A percentile compares a stretch with the other conserved stretches of the same genome.
Evolutionary conservation across 2,113 vertebrate genomes (phyloP).

Genomic region (Acanthisitta chloris): DNA sequence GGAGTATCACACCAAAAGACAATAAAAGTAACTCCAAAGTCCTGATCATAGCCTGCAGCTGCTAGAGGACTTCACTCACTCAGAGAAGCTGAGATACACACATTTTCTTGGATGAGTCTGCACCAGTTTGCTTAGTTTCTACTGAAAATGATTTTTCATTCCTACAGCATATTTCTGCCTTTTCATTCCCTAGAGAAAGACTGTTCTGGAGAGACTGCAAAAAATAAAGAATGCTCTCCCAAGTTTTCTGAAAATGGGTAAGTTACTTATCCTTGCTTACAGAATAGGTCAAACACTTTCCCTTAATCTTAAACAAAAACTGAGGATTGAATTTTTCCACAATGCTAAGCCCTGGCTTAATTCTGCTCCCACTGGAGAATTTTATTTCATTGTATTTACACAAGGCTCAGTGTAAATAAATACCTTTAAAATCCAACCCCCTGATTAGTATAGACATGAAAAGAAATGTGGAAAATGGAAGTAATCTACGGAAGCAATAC

Average conservation of each 20-base stretch:
- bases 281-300: neutral
- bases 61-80: neutral
- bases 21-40: neutral
- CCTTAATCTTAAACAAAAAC: neutral
- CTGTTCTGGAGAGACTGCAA: neutral
- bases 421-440: neutral
- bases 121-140: neutral
- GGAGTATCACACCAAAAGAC: neutral
- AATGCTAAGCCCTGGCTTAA: neutral
- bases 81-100: neutral
- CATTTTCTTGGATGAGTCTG: neutral
- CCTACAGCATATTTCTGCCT: neutral
- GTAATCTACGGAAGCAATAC: constrained; percentile 44
- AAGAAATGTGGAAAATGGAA: constrained; percentile 49
- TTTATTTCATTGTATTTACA: neutral
- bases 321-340: neutral
- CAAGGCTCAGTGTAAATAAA: constrained; percentile 11
- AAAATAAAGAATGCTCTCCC: neutral
- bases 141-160: neutral
- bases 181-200: neutral
- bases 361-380: neutral
- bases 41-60: neutral
- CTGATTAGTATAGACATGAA: neutral
- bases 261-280: neutral
- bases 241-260: neutral